A percentile compares a stretch with the other conserved stretches of the same genome.
phyloP scores from a whole-genome alignment of 2,113 vertebrate genomes.

The Gopherus flavomarginatus region DNA sequence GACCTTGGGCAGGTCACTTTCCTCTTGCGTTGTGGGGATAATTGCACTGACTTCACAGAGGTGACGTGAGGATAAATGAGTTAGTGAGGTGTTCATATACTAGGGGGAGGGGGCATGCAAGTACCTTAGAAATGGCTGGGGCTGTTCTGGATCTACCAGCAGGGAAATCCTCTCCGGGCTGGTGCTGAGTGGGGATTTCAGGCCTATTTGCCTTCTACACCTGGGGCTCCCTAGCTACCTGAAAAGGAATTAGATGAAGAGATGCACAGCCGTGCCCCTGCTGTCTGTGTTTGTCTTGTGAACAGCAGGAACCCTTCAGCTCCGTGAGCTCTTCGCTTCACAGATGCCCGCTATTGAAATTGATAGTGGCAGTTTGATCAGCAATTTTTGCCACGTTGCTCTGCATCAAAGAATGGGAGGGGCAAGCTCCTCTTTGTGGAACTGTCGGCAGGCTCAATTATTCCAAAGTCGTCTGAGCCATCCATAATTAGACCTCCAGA shows the following conservation, averaged over 20 bases:
- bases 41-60: background rate
- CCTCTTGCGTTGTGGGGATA: background rate
- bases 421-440: background rate
- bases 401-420: background rate
- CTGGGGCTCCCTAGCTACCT: background rate
- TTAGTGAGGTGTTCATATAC: background rate
- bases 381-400: background rate
- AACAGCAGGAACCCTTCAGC: background rate
- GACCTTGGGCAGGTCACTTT: background rate
- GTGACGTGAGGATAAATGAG: background rate
- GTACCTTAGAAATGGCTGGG: background rate
- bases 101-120: rapidly evolving
- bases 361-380: background rate
- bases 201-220: background rate
- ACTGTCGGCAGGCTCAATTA: background rate
- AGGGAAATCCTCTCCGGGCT: background rate
- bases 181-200: background rate
- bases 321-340: background rate
- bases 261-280: background rate
- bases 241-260: background rate
- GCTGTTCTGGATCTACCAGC: background rate
- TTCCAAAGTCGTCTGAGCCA: background rate
- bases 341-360: background rate
- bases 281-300: background rate
- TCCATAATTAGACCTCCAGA: background rate